These are phyloP conservation scores for Drepana arcuata DNA, from an alignment of 1,140 invertebrate species.

Conservation along the genomic window DNA sequence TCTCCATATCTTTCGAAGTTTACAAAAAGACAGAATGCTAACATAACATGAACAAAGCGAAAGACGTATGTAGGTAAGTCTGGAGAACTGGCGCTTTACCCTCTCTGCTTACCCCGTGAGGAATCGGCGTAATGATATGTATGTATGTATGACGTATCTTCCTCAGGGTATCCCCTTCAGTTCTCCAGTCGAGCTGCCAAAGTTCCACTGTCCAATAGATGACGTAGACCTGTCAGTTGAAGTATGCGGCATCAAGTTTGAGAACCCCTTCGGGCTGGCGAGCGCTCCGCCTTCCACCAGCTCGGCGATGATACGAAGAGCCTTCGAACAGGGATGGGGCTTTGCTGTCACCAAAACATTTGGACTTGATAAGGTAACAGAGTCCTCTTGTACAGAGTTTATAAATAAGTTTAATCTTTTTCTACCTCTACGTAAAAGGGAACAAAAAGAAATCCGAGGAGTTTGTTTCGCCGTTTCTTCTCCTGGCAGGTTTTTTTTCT, in stretches of 20 bases:
- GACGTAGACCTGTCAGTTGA: constrained; percentile 93
- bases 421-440: no score
- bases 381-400: background rate
- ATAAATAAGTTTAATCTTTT: background rate
- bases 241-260: constrained; percentile 94
- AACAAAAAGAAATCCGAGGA: no score
- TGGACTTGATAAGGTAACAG: constrained; percentile 88
- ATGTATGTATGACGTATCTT: no score
- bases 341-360: constrained; percentile 98
- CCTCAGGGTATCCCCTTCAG: constrained; percentile 75
- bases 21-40: no score
- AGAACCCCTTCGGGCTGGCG: constrained; percentile 97
- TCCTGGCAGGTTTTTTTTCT: no score
- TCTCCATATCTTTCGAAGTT: no score
- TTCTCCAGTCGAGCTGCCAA: constrained; percentile 83
- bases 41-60: no score
- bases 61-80: no score
- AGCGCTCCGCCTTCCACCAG: constrained; percentile 97
- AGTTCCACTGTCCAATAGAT: constrained; percentile 95
- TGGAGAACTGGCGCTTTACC: no score
- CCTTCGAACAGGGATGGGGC: constrained; percentile 96
- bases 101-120: no score
- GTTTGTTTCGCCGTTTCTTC: no score
- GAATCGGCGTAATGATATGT: no score
- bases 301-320: constrained; percentile 94